Evolutionary conservation across 2,113 vertebrate species (phyloP), one percentile per base, ranked within the genome.

Genomic region (Megaceryle torquata): DNA sequence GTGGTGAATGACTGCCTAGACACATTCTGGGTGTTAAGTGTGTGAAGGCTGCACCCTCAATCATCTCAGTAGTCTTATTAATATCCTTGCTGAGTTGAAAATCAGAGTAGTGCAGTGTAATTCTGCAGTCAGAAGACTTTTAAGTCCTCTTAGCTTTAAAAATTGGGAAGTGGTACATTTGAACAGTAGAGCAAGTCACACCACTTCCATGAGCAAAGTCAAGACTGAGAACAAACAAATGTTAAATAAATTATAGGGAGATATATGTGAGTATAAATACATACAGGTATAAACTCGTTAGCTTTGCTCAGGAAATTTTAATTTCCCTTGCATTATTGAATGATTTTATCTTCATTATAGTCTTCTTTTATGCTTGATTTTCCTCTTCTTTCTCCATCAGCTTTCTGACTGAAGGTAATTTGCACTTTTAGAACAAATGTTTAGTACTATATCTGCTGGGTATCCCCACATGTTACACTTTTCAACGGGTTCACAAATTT

Each of bases 31-130:
- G 13, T 50, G 5, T 51, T 59, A n/a, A 22, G 10, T 11, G 17
- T 74, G 39, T 0, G 8, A 72, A 69, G 13, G 54, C 5, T 26
- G 26, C 0, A 0, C 41, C 16, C 33, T 89, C 10, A 21, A 4
- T 70, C 41, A 29, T 54, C 72, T 86, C 33, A 51, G 11, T 15
- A n/a, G 3, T 33, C 11, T 51, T 82, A 46, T 15, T 41, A 74
- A 84, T 50, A 60, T 43, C 10, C 3, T 37, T 69, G 10, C 14
- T 53, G 22, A 75, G 35, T 2, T 75, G 29, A 85, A 85, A 89
- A 82, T 53, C 2, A 2, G 16, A 85, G 21, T 21, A 94, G 71
- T 35, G 24, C 82, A 13, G 21, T 51, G 11, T 53, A 46, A 67
- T 65, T 74, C 43, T 69, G 59, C 12, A 25, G 9, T 43, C 22